Base-by-base conservation (phyloP, 1,140 invertebrate genomes). In the Monomorium pharaonis region DNA sequence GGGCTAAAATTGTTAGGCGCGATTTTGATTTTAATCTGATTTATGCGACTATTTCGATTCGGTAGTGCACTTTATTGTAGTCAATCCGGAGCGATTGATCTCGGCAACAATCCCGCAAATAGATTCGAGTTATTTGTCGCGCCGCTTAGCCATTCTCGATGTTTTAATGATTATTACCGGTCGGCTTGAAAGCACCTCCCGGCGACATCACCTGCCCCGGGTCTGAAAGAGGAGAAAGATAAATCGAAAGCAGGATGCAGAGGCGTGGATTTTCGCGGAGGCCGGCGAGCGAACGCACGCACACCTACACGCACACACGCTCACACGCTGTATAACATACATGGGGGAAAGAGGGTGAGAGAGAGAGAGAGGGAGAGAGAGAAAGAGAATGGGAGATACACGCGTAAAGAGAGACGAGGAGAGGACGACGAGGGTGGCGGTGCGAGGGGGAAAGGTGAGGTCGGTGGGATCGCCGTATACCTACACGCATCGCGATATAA, bases 181-280 rank as follows among this genome's bases (percentile, higher is more conserved):
- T 58, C 78, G 87, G 63, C 47, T 65, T n/a, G 18, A 47, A 65
- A 80, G 54, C 54, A 62, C 58, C 72, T 88, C 74, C 84, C 60
- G 67, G 81, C 81, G 85, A 89, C 76, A 75, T 89, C 89, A 90
- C 85, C 89, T 90, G 88, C 30, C 75, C 88, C 77, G 87, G 76
- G 88, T 65, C 76, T 90, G 89, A 88, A 92, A 88, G 88, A 90
- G 89, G 77, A 88, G 89, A 90, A 88, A 91, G 92, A 92, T 92
- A 92, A 92, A 92, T 92, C 90, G 91, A 92, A 91, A 92, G 91
- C 87, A 80, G 89, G 87, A 91, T 88, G 90, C 89, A 92, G 90
- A 91, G 86, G 90, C 89, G 88, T 89, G 86, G 89, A 92, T 92
- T 87, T 89, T 90, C 85, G 75, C 90, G 65, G 88, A 91, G 88